These are phyloP conservation scores for Palaemon carinicauda DNA, from an alignment of 1,140 invertebrate genomes.

Conservation along the genomic window DNA sequence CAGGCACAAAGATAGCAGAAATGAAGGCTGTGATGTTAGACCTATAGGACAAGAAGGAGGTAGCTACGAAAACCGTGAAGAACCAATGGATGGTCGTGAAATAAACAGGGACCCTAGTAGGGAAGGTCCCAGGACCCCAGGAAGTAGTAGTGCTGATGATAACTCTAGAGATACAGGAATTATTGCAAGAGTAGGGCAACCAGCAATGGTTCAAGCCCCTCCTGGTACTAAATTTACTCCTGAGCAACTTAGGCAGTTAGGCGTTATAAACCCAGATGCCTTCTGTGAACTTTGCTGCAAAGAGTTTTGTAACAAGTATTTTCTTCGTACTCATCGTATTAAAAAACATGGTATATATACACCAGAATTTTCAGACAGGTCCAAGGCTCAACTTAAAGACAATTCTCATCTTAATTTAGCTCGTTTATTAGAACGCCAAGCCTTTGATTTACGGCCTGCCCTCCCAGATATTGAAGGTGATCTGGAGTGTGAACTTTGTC, in stretches of 20 bases:
- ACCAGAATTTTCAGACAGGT: constrained; percentile 60
- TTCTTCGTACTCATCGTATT: constrained; percentile 88
- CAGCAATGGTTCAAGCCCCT: constrained; percentile 57
- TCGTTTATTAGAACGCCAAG: constrained; percentile 51
- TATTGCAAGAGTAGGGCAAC: constrained; percentile 58
- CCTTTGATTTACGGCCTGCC: constrained; percentile 30
- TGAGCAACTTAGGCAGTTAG: constrained; percentile 77
- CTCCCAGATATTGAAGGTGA: constrained; percentile 44
- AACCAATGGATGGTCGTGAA: not conserved
- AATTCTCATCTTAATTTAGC: constrained; percentile 46
- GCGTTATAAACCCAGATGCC: constrained; percentile 84
- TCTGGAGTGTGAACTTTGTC: constrained; percentile 70
- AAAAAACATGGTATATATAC: constrained; percentile 70
- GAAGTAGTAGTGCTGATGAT: constrained; percentile 57
- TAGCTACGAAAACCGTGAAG: not conserved
- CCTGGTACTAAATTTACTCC: constrained; percentile 67
- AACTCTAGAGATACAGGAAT: constrained; percentile 56
- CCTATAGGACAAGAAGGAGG: not conserved
- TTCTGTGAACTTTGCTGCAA: constrained; percentile 95
- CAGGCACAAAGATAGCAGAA: not conserved
- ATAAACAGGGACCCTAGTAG: not conserved
- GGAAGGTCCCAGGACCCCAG: constrained; percentile 47
- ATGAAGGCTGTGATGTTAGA: not conserved
- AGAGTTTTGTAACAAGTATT: constrained; percentile 95
- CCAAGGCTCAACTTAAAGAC: constrained; percentile 46